phyloP scores from a whole-genome alignment of 2,113 vertebrate species.

The Prunella himalayana region DNA sequence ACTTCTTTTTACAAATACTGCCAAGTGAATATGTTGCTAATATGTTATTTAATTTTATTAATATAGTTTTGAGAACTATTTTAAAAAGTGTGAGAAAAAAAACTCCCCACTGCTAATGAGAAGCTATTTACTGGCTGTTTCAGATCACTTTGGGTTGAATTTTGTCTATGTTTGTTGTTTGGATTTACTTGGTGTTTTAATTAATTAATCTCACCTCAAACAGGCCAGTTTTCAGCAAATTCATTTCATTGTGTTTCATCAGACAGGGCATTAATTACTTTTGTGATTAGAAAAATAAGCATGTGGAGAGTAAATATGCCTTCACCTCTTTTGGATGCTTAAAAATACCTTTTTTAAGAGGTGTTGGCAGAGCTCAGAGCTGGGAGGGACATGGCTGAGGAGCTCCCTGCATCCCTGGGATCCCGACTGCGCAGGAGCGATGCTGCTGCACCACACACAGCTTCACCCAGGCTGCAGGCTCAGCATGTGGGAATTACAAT shows the following conservation, averaged over 20 bases:
- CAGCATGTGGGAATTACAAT: background rate
- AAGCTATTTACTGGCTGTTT: background rate
- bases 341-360: background rate
- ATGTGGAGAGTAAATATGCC: background rate
- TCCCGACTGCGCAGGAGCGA: rapidly evolving
- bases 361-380: background rate
- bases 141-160: background rate
- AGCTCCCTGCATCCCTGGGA: background rate
- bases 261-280: background rate
- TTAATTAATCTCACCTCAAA: background rate
- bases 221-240: background rate
- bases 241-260: background rate
- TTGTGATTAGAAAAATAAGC: background rate
- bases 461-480: background rate
- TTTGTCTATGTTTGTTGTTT: background rate
- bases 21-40: background rate
- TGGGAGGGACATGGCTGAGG: background rate
- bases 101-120: background rate
- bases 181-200: background rate
- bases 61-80: background rate
- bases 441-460: rapidly evolving
- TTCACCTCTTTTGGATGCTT: background rate
- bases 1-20: background rate
- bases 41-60: background rate
- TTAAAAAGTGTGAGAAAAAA: background rate